Percentiles rank a stretch among this genome's conserved stretches.
These are phyloP conservation scores for Clavelina lepadiformis DNA, from an alignment of 23 tunicate genomes.

Conservation along the genomic window DNA sequence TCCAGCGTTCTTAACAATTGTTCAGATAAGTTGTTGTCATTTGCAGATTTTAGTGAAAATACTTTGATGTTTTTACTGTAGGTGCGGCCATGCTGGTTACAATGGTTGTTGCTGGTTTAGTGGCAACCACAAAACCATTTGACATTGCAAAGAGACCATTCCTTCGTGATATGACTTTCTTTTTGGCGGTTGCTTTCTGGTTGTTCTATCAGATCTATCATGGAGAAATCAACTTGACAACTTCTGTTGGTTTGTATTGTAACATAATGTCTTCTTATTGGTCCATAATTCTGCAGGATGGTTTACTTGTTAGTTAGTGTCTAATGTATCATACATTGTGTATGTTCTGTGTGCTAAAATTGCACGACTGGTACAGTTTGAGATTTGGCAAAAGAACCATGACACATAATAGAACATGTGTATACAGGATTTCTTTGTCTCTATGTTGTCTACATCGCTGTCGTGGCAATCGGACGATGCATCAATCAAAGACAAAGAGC, in stretches of 20 bases:
- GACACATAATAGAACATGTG: neutral
- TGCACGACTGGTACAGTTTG: too few relatives aligned
- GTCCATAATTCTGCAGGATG: too few relatives aligned
- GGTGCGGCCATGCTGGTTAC: constrained; percentile 87
- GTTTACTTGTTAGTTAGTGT: too few relatives aligned
- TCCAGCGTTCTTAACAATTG: too few relatives aligned
- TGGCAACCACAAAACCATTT: constrained; percentile 43
- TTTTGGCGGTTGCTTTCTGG: constrained; percentile 73
- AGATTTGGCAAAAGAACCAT: too few relatives aligned
- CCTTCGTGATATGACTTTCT: constrained; percentile 79
- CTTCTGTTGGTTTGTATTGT: constrained; percentile 59
- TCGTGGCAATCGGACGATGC: constrained; percentile 62
- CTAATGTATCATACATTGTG: too few relatives aligned
- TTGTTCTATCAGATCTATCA: constrained; percentile 55
- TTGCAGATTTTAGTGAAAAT: too few relatives aligned
- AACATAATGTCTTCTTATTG: neutral
- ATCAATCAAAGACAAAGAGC: constrained; percentile 55
- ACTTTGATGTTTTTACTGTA: too few relatives aligned
- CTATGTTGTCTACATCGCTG: constrained; percentile 53
- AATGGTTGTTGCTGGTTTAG: constrained; percentile 76
- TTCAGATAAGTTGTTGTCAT: too few relatives aligned
- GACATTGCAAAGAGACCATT: constrained; percentile 79
- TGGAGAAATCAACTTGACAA: constrained; percentile 46
- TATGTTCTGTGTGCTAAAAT: too few relatives aligned
- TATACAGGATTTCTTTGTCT: constrained; percentile 69